Evolutionary conservation across 2,888 invertebrate genomes (phyloP).

Genomic region (Pristionchus arcanus): DNA sequence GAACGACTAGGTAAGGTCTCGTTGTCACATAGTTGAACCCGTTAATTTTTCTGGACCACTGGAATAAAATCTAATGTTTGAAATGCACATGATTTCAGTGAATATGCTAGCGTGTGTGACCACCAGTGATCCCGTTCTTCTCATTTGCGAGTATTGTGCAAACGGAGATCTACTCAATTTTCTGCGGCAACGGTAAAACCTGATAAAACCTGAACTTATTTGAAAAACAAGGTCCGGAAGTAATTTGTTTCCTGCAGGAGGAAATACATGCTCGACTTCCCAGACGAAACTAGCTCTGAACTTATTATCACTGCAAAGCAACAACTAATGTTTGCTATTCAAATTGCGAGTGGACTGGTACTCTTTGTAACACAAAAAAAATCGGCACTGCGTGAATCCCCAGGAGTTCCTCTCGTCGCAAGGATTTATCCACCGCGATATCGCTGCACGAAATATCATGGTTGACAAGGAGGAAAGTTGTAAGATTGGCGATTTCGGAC

Average conservation of each 20-base stretch:
- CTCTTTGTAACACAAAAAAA: too few species aligned
- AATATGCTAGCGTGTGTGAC: too few species aligned
- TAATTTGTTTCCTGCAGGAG: too few species aligned
- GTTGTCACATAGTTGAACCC: too few species aligned
- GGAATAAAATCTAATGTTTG: too few species aligned
- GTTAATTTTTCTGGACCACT: too few species aligned
- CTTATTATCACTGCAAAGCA: not conserved
- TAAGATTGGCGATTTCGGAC: constrained; percentile 35
- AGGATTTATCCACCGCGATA: constrained; percentile 23
- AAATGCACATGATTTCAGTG: not conserved
- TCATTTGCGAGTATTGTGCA: too few species aligned
- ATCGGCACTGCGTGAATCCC: too few species aligned
- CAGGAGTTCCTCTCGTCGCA: constrained; percentile 2
- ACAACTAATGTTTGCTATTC: constrained; percentile 7
- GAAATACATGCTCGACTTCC: not conserved
- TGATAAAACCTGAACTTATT: too few species aligned
- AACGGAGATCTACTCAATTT: constrained; percentile 22
- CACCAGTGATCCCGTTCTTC: too few species aligned
- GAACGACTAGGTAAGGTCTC: too few species aligned
- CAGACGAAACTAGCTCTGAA: not conserved
- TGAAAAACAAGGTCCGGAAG: too few species aligned
- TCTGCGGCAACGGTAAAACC: not conserved
- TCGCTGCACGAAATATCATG: constrained; percentile 22
- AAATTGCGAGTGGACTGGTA: not conserved
- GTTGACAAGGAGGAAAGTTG: constrained; percentile 13